phyloP scores from a whole-genome alignment of 2,797 vertebrate species.

The Champsocephalus esox region DNA sequence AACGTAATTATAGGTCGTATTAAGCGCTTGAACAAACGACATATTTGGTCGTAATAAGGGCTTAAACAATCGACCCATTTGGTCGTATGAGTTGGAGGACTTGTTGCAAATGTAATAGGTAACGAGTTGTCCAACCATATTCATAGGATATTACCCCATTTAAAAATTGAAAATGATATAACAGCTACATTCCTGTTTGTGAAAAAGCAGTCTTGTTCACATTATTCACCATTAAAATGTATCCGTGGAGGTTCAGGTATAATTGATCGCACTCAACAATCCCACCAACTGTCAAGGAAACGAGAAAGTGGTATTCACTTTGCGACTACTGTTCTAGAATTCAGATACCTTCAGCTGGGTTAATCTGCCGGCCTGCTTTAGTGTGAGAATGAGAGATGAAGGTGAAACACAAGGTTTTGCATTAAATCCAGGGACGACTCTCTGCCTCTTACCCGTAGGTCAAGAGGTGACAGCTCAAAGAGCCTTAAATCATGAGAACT shows the following conservation, averaged over 20 bases:
- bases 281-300: slow-evolving; percentile 68
- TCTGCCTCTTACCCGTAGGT: slow-evolving; percentile 76
- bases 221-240: slow-evolving; percentile 35
- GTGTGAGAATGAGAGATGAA: slow-evolving; percentile 80
- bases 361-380: slow-evolving; percentile 59
- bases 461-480: slow-evolving; percentile 81
- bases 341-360: slow-evolving; percentile 58
- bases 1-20: no score
- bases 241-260: slow-evolving; percentile 41
- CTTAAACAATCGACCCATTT: no score
- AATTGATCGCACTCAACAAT: slow-evolving; percentile 52
- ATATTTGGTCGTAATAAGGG: no score
- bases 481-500: slow-evolving; percentile 83
- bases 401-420: slow-evolving; percentile 68
- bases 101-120: neutral
- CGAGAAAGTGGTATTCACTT: slow-evolving; percentile 59
- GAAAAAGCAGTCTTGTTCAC: slow-evolving; percentile 44
- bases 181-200: slow-evolving; percentile 24
- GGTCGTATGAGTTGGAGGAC: no score
- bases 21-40: no score
- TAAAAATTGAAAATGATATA: neutral
- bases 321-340: slow-evolving; percentile 39
- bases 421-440: slow-evolving; percentile 74
- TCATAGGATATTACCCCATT: neutral
- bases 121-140: neutral